Percentiles rank a stretch among this genome's conserved stretches.
These are phyloP conservation scores for Ornithoptera alexandrae DNA, from an alignment of 2,888 invertebrate genomes.

Conservation along the genomic window DNA sequence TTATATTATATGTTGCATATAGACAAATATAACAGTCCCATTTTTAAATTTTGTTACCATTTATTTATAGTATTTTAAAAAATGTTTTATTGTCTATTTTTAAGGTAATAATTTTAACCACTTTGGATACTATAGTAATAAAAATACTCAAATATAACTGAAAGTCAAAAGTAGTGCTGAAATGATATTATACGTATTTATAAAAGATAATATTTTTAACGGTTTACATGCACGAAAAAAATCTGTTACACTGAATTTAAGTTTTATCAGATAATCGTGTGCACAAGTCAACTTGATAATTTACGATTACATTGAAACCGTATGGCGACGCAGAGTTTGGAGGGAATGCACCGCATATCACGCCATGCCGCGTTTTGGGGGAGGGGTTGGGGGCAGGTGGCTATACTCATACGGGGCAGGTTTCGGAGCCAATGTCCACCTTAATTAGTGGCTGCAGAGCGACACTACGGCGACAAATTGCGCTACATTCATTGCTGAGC, in stretches of 20 bases:
- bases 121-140: too few relatives aligned
- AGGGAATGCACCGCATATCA: constrained; percentile 21
- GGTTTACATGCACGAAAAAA: too few relatives aligned
- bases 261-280: neutral
- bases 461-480: constrained; percentile 68
- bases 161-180: too few relatives aligned
- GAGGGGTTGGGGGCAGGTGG: constrained; percentile 33
- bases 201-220: too few relatives aligned
- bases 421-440: constrained; percentile 68
- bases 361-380: neutral
- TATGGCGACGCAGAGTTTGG: neutral
- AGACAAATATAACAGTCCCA: too few relatives aligned
- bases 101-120: too few relatives aligned
- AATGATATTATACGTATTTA: too few relatives aligned
- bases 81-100: too few relatives aligned
- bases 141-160: too few relatives aligned
- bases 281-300: constrained; percentile 8
- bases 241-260: neutral
- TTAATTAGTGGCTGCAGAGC: constrained; percentile 69
- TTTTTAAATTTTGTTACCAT: too few relatives aligned
- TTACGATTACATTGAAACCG: constrained; percentile 9
- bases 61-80: too few relatives aligned
- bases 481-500: constrained; percentile 56
- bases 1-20: too few relatives aligned
- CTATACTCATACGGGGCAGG: constrained; percentile 46